Evolutionary conservation across 2,888 invertebrate species (phyloP).

Genomic region (Boloria euphrosyne): DNA sequence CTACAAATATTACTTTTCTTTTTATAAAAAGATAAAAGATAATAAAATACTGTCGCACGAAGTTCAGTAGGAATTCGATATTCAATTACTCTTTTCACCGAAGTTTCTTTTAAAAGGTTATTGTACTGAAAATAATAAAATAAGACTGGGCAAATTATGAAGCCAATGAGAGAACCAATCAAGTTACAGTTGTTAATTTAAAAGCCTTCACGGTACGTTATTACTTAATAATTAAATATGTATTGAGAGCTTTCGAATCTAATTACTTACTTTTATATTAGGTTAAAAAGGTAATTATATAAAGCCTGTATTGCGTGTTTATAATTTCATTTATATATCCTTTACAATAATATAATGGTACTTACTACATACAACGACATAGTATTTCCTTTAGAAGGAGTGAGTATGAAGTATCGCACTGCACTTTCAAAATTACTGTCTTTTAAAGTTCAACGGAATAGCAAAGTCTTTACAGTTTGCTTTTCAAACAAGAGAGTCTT

Average conservation of each 20-base stretch:
- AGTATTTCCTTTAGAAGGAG: neutral
- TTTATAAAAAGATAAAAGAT: conserved; percentile 20
- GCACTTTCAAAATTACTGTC: conserved; percentile 18
- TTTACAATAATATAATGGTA: no score
- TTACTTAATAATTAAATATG: neutral
- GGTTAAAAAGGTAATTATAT: neutral
- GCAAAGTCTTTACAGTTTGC: conserved; percentile 14
- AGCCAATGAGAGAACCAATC: neutral
- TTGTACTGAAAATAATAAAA: neutral
- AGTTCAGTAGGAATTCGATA: neutral
- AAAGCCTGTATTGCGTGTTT: neutral
- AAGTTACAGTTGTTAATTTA: neutral
- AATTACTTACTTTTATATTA: conserved; percentile 5
- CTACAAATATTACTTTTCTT: conserved; percentile 21
- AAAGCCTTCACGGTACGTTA: neutral
- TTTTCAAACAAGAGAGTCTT: conserved; percentile 18
- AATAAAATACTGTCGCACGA: neutral
- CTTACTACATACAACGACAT: no score
- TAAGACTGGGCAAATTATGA: neutral
- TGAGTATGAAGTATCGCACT: conserved; percentile 1
- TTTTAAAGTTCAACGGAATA: conserved; percentile 18
- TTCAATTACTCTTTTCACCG: neutral
- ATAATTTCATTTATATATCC: no score
- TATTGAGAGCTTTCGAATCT: conserved; percentile 6
- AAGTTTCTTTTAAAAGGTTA: neutral